Percentiles rank a stretch among this genome's conserved stretches.
These are phyloP conservation scores for Notarius quadriscutis DNA, from an alignment of 2,113 vertebrate genomes.

Conservation along the genomic window DNA sequence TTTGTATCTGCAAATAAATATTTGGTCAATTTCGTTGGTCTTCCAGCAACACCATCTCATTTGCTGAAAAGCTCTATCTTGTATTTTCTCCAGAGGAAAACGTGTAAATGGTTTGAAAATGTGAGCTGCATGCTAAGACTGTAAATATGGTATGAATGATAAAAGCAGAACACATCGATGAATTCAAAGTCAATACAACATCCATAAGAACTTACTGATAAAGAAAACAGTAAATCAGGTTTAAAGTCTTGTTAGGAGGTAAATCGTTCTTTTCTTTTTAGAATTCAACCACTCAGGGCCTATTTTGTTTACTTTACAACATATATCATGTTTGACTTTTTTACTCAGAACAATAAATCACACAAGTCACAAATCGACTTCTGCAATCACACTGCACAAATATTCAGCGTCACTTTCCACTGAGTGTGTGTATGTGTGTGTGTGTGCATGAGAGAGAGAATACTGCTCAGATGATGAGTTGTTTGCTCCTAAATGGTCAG, in stretches of 20 bases:
- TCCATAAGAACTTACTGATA: background rate
- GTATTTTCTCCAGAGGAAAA: constrained; percentile 24
- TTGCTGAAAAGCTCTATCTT: constrained; percentile 3
- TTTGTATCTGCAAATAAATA: constrained; percentile 20
- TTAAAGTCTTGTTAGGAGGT: background rate
- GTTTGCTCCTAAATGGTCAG: constrained; percentile 31
- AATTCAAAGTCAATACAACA: constrained; percentile 13
- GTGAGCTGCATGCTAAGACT: constrained; percentile 22
- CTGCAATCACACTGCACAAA: constrained; percentile 6
- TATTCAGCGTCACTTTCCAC: background rate
- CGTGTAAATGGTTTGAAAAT: constrained; percentile 34
- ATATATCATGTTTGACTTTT: background rate
- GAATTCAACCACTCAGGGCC: background rate
- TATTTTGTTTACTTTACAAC: background rate
- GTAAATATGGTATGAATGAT: constrained; percentile 14
- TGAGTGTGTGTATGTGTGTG: constrained; percentile 7
- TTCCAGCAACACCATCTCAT: constrained; percentile 24
- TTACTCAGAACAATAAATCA: constrained; percentile 15
- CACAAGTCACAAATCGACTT: constrained; percentile 23
- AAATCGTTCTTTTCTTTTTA: background rate
- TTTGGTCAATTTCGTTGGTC: constrained; percentile 8
- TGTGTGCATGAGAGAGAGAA: background rate
- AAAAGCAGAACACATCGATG: background rate
- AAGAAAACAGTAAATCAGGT: background rate
- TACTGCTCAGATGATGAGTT: constrained; percentile 9